Conservation (phyloP, 2,113 vertebrate species). For the Mesoclemmys tuberculata region DNA sequence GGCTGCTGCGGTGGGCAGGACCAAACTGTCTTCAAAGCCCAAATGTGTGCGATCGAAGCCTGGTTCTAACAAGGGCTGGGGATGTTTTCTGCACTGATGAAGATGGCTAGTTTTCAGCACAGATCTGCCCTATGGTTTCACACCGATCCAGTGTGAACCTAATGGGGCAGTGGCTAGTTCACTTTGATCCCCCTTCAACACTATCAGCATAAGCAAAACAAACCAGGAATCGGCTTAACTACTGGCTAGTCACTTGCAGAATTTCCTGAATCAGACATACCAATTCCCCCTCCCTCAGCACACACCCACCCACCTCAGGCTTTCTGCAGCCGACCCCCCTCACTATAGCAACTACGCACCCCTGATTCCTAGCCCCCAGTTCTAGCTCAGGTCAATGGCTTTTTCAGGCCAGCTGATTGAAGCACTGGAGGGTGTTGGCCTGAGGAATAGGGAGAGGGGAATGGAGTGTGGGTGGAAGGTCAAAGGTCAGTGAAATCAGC, state of each 20-base stretch:
- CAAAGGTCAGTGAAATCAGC: neutral
- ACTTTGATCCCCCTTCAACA: neutral
- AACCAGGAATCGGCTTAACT: neutral
- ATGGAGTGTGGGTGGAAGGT: neutral
- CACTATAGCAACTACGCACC: neutral
- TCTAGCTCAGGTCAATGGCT: neutral
- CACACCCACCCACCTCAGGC: neutral
- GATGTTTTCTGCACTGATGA: neutral
- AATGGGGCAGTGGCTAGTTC: neutral
- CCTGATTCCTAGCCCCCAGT: neutral
- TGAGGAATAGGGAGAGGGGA: neutral
- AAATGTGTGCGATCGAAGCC: neutral
- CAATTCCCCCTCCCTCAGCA: neutral
- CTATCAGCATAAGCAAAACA: neutral
- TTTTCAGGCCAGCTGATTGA: neutral
- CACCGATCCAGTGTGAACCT: neutral
- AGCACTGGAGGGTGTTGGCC: neutral
- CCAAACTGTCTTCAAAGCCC: neutral
- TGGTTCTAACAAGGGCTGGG: neutral
- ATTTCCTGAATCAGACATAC: neutral
- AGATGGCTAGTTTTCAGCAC: neutral
- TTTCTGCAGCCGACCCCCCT: neutral
- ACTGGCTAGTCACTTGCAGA: neutral
- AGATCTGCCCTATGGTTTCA: neutral
- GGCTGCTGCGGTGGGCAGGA: neutral